These are phyloP conservation scores for Oxystoma pomonae DNA, from an alignment of 2,888 invertebrate genomes.

Conservation along the genomic window DNA sequence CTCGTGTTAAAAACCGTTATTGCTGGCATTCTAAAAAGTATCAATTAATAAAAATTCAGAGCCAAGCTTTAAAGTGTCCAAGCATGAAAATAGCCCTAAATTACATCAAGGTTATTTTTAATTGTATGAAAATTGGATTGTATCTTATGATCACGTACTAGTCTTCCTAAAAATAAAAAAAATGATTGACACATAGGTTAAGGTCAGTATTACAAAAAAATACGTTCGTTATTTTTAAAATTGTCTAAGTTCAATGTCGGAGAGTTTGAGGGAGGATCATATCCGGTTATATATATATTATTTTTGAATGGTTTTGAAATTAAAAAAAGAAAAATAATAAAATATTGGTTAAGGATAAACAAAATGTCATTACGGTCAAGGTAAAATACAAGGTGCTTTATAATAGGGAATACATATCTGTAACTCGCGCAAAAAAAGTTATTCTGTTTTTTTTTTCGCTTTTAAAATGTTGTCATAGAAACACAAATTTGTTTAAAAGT, in stretches of 20 bases:
- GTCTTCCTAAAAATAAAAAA: too few species aligned
- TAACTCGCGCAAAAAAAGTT: too few species aligned
- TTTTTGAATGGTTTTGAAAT: background rate
- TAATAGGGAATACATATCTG: too few species aligned
- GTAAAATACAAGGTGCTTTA: too few species aligned
- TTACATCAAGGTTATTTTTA: background rate
- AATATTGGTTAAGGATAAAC: too few species aligned
- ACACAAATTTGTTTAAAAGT: too few species aligned
- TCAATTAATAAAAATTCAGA: background rate
- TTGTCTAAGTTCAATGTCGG: background rate
- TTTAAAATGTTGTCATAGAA: too few species aligned
- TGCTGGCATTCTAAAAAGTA: background rate
- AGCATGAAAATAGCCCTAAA: background rate
- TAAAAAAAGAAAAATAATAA: background rate
- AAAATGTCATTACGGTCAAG: too few species aligned
- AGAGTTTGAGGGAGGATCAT: background rate
- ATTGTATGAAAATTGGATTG: background rate
- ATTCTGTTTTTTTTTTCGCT: too few species aligned
- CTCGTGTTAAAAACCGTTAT: background rate
- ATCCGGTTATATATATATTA: background rate
- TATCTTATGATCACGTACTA: too few species aligned
- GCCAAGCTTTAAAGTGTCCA: background rate
- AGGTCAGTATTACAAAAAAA: background rate
- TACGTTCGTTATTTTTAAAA: background rate
- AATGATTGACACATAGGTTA: background rate